Base-by-base conservation (phyloP, 2,113 vertebrate species). In the Balaeniceps rex region DNA sequence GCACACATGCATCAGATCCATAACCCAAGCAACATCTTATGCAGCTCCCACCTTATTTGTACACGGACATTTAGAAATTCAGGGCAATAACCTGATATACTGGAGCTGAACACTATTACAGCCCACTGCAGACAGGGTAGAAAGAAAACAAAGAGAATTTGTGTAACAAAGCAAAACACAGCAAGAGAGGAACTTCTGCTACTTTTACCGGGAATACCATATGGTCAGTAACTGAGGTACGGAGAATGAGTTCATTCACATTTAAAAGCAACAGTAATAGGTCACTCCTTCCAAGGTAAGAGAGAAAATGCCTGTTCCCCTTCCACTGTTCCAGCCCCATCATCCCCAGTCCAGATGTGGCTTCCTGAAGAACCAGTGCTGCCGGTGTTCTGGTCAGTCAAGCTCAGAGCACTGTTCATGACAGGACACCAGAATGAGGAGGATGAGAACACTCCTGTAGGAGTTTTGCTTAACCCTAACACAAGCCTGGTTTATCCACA, bases 171-270 rank as follows among this genome's bases (percentile, higher is more conserved):
- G 68, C 60, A 91, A 87, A 94, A 90, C 34, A 40, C 52, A 68
- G 60, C 58, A 68, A 77, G 83, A 82, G 77, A 91, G 60, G 49
- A 98, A 97, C 89, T 98, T 97, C 94, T 98, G 94, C 89, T 94
- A 19, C 83, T 95, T 97, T 94, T 93, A 91, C 84, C 71, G 94
- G 74, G 81, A 97, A 97, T 63, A 93, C 93, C 95, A 97, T 89
- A 96, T 96, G 97, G 94, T 84, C 68, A 57, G 52, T 92, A 97
- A 90, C 87, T 90, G 83, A 92, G 68, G 72, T 40, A 88, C 26
- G 16, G 57, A 93, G 70, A 94, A 34, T 88, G 81, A 90, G 70
- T 95, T 94, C 52, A 95, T 95, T 94, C 89, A 87, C 70, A 85
- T 91, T 96, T 95, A 95, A 94, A 93, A 92, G 65, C 31, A 95